Percentiles rank a stretch among this genome's conserved stretches.
Evolutionary conservation across 2,888 invertebrate genomes (phyloP).

Genomic region (Branchipolynoe longqiensis): DNA sequence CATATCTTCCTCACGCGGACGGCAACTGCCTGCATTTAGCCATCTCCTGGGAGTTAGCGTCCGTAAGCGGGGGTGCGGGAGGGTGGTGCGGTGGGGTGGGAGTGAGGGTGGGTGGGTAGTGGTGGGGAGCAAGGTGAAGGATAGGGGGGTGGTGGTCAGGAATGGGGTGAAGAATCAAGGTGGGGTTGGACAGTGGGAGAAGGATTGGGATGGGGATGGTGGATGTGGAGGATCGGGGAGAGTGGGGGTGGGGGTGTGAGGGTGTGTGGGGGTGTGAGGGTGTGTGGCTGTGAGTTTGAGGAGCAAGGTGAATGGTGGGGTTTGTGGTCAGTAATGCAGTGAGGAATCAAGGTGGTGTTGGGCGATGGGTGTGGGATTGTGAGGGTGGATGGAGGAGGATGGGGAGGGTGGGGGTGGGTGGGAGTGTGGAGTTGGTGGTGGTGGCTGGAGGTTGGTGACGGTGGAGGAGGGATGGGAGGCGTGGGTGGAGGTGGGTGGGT

Average conservation of each 20-base stretch:
- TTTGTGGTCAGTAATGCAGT: background rate
- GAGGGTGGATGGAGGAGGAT: background rate
- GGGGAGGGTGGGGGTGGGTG: background rate
- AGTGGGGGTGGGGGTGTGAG: background rate
- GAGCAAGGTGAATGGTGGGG: background rate
- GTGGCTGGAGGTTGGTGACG: background rate
- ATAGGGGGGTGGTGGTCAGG: background rate
- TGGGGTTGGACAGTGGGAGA: too few relatives aligned
- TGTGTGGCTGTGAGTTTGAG: background rate
- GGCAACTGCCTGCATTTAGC: conserved; percentile 20
- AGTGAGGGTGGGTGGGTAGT: background rate
- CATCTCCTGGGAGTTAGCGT: conserved; percentile 21
- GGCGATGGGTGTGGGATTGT: background rate
- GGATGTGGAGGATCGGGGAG: background rate
- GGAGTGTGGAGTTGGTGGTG: background rate
- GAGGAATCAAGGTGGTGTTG: background rate
- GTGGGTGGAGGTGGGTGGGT: background rate
- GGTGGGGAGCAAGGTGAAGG: background rate
- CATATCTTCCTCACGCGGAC: conserved; percentile 39
- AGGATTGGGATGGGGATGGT: background rate
- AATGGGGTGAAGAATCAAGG: background rate
- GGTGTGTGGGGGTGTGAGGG: background rate
- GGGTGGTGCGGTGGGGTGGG: background rate
- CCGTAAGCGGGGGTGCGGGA: background rate
- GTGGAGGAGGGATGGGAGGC: background rate